Evolutionary conservation across 2,113 vertebrate species (phyloP).

Genomic region (Ranitomeya imitator): DNA sequence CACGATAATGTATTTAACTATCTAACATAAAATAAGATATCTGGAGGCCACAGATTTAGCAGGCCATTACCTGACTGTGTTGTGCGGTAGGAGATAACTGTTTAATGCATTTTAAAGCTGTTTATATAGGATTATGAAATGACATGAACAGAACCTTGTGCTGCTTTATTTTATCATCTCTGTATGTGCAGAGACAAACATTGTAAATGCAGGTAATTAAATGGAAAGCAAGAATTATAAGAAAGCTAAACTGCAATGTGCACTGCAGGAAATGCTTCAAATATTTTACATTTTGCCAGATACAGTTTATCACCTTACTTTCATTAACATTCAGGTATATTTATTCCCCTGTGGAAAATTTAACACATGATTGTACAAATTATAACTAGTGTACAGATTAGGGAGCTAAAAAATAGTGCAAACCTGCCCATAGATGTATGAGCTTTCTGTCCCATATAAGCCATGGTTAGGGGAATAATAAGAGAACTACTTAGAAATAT

Average conservation of each 20-base stretch:
- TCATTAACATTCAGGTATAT: neutral
- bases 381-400: neutral
- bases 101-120: neutral
- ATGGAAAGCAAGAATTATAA: neutral
- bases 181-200: neutral
- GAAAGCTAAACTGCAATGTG: neutral
- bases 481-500: too few relatives aligned
- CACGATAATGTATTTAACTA: neutral
- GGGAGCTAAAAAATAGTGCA: too few relatives aligned
- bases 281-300: slow-evolving; percentile 1
- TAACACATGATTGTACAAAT: neutral
- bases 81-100: neutral
- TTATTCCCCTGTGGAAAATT: neutral
- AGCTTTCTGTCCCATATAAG: too few relatives aligned
- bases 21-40: neutral
- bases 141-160: neutral
- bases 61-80: neutral
- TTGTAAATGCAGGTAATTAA: slow-evolving; percentile 4
- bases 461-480: too few relatives aligned
- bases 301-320: neutral
- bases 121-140: slow-evolving; percentile 4
- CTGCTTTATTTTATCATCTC: neutral
- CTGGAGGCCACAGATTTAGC: neutral
- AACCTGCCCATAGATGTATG: too few relatives aligned
- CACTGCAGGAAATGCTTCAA: neutral